These are phyloP conservation scores for Hemicentrotus pulcherrimus DNA, from an alignment of 35 echinoderm and acorn worm species.

Conservation along the genomic window DNA sequence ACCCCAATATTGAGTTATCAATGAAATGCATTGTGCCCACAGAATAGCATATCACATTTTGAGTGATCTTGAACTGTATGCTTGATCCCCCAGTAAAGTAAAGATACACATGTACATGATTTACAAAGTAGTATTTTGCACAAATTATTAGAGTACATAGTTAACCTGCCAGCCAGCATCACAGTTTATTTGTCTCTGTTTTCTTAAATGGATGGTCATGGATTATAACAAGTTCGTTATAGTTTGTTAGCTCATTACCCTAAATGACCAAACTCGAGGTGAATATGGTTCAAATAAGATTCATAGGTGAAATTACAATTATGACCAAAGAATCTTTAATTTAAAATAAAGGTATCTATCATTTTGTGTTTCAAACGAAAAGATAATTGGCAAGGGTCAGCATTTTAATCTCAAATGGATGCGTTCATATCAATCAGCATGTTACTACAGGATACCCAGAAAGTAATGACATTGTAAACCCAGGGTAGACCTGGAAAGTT, in stretches of 20 bases:
- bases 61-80: background rate
- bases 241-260: background rate
- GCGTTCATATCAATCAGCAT: background rate
- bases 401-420: background rate
- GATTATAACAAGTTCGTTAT: background rate
- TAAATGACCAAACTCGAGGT: background rate
- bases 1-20: background rate
- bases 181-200: background rate
- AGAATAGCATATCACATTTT: background rate
- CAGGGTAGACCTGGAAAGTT: too few species aligned
- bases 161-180: background rate
- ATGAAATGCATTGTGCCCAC: background rate
- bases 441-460: too few species aligned
- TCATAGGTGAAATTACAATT: background rate
- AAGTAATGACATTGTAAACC: too few species aligned
- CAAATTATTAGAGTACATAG: background rate
- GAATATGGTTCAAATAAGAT: background rate
- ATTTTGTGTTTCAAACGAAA: background rate
- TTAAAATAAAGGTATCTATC: background rate
- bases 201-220: background rate
- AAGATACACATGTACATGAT: background rate
- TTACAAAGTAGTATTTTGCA: background rate
- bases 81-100: too few species aligned
- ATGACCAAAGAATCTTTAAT: background rate
- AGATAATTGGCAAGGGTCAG: background rate